Evolutionary conservation across 2,888 invertebrate genomes (phyloP).

Genomic region (Nematopogon swammerdamellus): DNA sequence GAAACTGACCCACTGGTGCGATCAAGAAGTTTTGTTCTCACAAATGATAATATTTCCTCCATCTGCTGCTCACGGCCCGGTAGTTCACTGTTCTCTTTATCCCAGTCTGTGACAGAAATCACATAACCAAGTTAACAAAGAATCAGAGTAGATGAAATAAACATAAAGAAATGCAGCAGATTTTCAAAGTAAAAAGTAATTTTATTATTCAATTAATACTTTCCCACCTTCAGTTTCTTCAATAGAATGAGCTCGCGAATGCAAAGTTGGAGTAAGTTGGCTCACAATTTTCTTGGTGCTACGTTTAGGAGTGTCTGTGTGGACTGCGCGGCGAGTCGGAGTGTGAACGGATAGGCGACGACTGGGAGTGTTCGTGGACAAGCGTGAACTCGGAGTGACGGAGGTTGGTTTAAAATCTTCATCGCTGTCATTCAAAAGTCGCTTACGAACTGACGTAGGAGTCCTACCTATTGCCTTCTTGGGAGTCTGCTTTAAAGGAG

Average conservation of each 20-base stretch:
- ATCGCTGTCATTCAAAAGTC: constrained; percentile 18
- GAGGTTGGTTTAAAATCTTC: constrained; percentile 25
- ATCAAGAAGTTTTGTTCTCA: constrained; percentile 32
- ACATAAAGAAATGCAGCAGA: too few relatives aligned
- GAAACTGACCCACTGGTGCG: constrained; percentile 38
- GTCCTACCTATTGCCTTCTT: not conserved
- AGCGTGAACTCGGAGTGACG: not conserved
- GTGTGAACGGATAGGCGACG: too few relatives aligned
- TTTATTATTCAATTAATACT: too few relatives aligned
- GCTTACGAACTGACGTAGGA: not conserved
- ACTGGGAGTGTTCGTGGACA: too few relatives aligned
- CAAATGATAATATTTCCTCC: constrained; percentile 44
- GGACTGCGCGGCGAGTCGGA: constrained; percentile 6
- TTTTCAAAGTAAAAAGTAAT: too few relatives aligned
- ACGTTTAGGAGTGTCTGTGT: constrained; percentile 13
- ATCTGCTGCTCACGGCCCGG: constrained; percentile 43
- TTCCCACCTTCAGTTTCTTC: constrained; percentile 34
- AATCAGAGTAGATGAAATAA: too few relatives aligned
- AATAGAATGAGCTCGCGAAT: constrained; percentile 31
- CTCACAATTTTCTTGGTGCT: constrained; percentile 29
- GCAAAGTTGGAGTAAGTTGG: constrained; percentile 36
- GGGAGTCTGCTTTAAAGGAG: not conserved
- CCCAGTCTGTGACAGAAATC: constrained; percentile 24
- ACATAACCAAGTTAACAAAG: too few relatives aligned
- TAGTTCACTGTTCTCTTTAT: constrained; percentile 31